Evolutionary conservation across 2,797 vertebrate species (phyloP).

Genomic region (Sparus aurata): DNA sequence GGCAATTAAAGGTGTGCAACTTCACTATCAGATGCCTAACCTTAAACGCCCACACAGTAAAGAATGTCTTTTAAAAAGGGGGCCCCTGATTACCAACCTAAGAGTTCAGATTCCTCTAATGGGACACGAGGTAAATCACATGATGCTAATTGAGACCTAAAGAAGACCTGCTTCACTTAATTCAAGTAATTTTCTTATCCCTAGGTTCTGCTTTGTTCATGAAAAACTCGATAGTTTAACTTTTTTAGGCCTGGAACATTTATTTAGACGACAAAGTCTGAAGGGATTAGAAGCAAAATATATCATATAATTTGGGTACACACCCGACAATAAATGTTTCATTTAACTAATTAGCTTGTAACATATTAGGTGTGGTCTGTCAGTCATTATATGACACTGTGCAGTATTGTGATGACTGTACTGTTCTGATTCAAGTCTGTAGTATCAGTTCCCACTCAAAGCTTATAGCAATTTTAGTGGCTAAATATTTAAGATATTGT

Average conservation of each 20-base stretch:
- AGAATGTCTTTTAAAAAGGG: not conserved
- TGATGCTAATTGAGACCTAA: not conserved
- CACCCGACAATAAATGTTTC: not conserved
- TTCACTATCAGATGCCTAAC: conserved; percentile 9
- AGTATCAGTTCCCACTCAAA: not conserved
- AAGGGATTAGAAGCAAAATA: not conserved
- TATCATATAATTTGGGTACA: not conserved
- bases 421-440: not conserved
- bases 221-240: not conserved
- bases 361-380: conserved; percentile 11
- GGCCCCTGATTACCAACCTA: not conserved
- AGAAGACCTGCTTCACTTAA: not conserved
- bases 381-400: not conserved
- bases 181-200: not conserved
- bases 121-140: not conserved
- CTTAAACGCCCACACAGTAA: not conserved
- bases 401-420: not conserved
- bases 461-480: too few species aligned
- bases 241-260: not conserved
- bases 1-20: conserved; percentile 19
- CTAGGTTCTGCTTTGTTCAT: not conserved
- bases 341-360: not conserved
- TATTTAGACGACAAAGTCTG: not conserved
- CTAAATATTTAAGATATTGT: too few species aligned
- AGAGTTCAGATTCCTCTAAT: not conserved